phyloP scores from a whole-genome alignment of 2,113 vertebrate genomes.

The Actinemys pallida region DNA sequence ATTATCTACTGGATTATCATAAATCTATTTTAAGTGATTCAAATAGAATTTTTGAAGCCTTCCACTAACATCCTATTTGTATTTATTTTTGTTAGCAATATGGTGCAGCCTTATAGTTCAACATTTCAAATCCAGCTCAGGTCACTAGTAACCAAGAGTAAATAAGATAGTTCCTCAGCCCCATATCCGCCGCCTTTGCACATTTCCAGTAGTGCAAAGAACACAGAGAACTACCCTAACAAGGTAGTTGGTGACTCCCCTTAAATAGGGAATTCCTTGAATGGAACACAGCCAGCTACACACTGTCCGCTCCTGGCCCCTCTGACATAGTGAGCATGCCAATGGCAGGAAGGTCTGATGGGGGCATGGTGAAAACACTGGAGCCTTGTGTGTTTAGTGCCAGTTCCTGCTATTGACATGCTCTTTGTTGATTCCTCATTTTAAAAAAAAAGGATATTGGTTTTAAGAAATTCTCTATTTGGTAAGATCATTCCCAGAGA shows the following conservation, averaged over 20 bases:
- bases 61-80: neutral
- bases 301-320: neutral
- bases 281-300: neutral
- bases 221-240: neutral
- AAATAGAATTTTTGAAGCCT: neutral
- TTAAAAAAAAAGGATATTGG: neutral
- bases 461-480: neutral
- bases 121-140: neutral
- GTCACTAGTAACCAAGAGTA: neutral
- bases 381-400: neutral
- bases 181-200: neutral
- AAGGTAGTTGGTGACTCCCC: neutral
- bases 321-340: no score
- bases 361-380: neutral
- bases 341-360: neutral
- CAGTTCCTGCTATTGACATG: no score
- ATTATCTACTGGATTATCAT: neutral
- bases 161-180: neutral
- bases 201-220: neutral
- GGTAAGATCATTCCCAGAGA: rapidly evolving
- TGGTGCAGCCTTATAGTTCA: neutral
- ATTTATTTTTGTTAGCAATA: neutral
- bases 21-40: slow-evolving; percentile 5
- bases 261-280: neutral
- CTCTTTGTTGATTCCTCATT: neutral